These are phyloP conservation scores for Camarhynchus parvulus DNA, from an alignment of 2,113 vertebrate species.

Conservation along the genomic window DNA sequence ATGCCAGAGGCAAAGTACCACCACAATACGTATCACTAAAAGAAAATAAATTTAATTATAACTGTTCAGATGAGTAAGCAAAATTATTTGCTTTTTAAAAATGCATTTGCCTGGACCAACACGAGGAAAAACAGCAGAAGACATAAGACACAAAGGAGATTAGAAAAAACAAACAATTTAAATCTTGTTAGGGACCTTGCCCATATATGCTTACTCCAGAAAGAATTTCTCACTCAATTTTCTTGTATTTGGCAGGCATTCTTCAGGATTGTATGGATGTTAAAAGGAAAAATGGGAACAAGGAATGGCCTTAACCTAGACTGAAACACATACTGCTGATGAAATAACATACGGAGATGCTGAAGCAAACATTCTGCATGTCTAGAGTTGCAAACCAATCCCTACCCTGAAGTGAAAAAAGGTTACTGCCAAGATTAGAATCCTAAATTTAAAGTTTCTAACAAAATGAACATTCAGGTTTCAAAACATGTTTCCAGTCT, in stretches of 20 bases:
- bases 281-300: neutral
- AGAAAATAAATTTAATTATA: neutral
- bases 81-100: neutral
- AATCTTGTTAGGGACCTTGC: neutral
- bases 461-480: neutral
- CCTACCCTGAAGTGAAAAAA: constrained; percentile 8
- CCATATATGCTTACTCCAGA: neutral
- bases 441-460: neutral
- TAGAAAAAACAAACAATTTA: neutral
- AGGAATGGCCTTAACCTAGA: neutral
- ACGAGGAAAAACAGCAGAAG: neutral
- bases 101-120: neutral
- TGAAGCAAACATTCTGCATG: constrained; percentile 5
- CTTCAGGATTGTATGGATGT: neutral
- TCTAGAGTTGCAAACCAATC: constrained; percentile 13
- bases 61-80: neutral
- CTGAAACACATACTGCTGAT: neutral
- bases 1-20: neutral
- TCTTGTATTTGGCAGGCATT: neutral
- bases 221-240: neutral
- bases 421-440: neutral
- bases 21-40: neutral
- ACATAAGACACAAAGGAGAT: neutral
- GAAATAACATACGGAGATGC: neutral
- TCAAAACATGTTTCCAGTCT: neutral